Base-by-base conservation (phyloP, 2,888 invertebrate genomes). In the Leptinotarsa haldemani region DNA sequence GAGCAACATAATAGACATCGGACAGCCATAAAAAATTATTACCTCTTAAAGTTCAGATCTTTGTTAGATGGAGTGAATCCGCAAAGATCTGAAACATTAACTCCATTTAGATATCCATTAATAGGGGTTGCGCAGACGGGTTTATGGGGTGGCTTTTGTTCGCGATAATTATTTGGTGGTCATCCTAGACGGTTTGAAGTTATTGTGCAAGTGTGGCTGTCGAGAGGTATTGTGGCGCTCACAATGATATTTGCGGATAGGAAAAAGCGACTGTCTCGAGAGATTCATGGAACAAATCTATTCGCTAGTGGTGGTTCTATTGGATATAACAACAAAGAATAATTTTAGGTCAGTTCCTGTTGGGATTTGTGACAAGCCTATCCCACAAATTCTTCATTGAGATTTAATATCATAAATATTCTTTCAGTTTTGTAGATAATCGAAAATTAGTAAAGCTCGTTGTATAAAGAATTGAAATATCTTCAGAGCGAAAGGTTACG, bases 51-150 rank as follows among this genome's bases (percentile, higher is more conserved):
- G 25, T 56, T 56, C 56, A 56, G 56, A 56, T 56, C 56, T 56
- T 56, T 56, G 56, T 22, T 56, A 56, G 56, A 56, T 12, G 83
- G 66, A 64, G 82, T 58, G 69, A 87, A 83, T 53, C 82, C 80
- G 15, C 84, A 85, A 66, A 88, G 81, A 7, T 88, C 78, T 4
- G 80, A 82, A 47, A 88, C 84, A 74, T 82, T 84, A 5, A 85
- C 65, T 30, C 82, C 84, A 74, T 80, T 80, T 15, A 79, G 63
- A 2, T 64, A 53, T 0, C 68, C 71, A n/a, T 65, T 61, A 25
- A 80, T 70, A 56, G 56, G 56, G 56, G 56, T 56, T 56, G 56
- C 56, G 20, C 18, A 56, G 56, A 56, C 56, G 12, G 56, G 20
- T 56, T 56, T 56, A 56, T 56, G 56, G 22, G 56, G 56, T 56